Percentiles rank a stretch among this genome's conserved stretches.
Conservation (phyloP, 2,113 vertebrate genomes). For the Nycticebus coucang region DNA sequence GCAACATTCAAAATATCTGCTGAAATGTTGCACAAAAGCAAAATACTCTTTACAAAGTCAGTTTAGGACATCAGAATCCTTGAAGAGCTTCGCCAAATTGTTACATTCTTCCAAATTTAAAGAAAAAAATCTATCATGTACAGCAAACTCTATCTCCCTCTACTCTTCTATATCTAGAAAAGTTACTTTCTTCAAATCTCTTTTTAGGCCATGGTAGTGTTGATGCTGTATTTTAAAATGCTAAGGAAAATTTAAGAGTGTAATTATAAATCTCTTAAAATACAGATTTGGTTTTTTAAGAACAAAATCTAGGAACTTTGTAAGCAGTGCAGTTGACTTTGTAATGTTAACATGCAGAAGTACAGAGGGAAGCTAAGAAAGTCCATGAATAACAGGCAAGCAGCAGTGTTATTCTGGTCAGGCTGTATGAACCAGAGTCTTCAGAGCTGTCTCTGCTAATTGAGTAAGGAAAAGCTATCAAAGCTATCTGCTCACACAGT, state of each 20-base stretch:
- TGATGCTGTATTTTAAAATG: conserved; percentile 21
- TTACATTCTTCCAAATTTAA: not conserved
- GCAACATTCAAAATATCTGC: not conserved
- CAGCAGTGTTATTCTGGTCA: not conserved
- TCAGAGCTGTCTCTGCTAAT: not conserved
- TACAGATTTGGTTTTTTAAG: not conserved
- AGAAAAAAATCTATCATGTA: not conserved
- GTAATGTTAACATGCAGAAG: not conserved
- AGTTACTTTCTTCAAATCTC: not conserved
- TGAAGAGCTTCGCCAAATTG: not conserved
- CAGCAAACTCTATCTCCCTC: not conserved
- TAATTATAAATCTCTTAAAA: conserved; percentile 37
- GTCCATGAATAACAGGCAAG: not conserved
- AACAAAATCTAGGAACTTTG: not conserved
- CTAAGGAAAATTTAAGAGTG: not conserved
- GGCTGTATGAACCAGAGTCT: not conserved
- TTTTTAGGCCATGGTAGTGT: not conserved
- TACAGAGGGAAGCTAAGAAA: not conserved
- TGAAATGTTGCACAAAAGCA: not conserved
- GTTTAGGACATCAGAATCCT: not conserved
- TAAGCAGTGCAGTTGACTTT: not conserved
- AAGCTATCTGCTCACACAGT: not conserved
- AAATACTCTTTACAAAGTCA: conserved; percentile 48
- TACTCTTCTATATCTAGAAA: not conserved
- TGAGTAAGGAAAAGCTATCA: not conserved